Evolutionary conservation across 1,140 invertebrate genomes (phyloP).

Genomic region (Drosophila busckii): DNA sequence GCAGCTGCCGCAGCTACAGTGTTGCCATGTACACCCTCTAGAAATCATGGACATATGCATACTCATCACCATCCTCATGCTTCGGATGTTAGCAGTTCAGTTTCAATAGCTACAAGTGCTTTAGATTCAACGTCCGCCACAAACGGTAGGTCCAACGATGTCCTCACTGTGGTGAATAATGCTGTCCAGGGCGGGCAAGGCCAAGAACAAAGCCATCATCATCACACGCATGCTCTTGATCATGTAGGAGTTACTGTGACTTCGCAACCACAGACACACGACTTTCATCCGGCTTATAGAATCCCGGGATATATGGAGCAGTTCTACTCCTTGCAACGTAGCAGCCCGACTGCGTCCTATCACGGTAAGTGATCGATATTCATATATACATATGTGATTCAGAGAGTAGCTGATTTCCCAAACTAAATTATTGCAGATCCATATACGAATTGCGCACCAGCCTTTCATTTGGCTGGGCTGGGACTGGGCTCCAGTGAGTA

Average conservation of each 20-base stretch:
- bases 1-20: slow-evolving; percentile 75
- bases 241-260: slow-evolving; percentile 11
- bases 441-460: slow-evolving; percentile 56
- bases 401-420: not conserved
- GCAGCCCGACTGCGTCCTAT: slow-evolving; percentile 80
- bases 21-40: slow-evolving; percentile 36
- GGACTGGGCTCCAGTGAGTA: slow-evolving; percentile 70
- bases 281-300: slow-evolving; percentile 83
- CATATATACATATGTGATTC: not conserved
- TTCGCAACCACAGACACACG: slow-evolving; percentile 62
- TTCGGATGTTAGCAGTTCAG: slow-evolving; percentile 46
- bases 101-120: slow-evolving; percentile 21
- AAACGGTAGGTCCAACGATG: slow-evolving; percentile 13
- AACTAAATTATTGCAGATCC: slow-evolving; percentile 44
- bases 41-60: too few relatives aligned
- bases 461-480: slow-evolving; percentile 66
- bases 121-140: slow-evolving; percentile 16
- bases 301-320: slow-evolving; percentile 86
- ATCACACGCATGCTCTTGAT: slow-evolving; percentile 25
- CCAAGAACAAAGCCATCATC: slow-evolving; percentile 38
- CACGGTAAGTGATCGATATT: slow-evolving; percentile 73
- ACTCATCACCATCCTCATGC: too few relatives aligned
- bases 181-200: too few relatives aligned
- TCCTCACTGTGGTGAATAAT: slow-evolving; percentile 12
- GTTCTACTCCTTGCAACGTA: slow-evolving; percentile 83